Conservation (phyloP, 2,797 vertebrate genomes). For the Sebastes minor region DNA sequence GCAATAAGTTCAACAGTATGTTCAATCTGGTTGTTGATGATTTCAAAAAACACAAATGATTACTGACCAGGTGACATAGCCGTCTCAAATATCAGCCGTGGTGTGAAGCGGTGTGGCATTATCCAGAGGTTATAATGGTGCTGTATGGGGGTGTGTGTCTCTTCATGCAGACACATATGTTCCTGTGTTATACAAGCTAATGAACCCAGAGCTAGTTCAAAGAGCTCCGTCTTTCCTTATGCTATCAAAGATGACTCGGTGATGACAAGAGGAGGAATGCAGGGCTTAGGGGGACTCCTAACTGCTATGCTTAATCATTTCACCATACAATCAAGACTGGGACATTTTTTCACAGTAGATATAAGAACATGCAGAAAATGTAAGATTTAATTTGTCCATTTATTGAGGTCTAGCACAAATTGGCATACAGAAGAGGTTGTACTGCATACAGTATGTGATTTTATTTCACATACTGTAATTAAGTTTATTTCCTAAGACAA, state of each 20-base stretch:
- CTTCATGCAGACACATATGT: conserved; percentile 39
- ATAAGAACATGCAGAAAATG: background rate
- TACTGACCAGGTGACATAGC: background rate
- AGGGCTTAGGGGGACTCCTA: conserved; percentile 16
- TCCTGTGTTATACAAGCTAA: conserved; percentile 45
- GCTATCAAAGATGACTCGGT: conserved; percentile 39
- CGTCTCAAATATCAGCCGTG: background rate
- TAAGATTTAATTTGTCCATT: conserved; percentile 26
- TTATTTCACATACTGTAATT: background rate
- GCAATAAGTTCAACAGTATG: background rate
- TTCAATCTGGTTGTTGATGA: background rate
- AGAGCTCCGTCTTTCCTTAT: conserved; percentile 27
- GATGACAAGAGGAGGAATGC: conserved; percentile 24
- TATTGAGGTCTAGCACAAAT: conserved; percentile 57
- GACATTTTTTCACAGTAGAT: conserved; percentile 13
- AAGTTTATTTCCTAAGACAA: background rate
- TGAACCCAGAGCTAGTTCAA: conserved; percentile 46
- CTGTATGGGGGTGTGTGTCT: conserved; percentile 15
- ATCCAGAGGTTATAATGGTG: background rate
- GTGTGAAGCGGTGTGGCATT: background rate
- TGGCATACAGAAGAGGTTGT: conserved; percentile 7
- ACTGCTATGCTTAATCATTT: conserved; percentile 37
- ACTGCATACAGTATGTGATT: background rate
- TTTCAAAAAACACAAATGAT: background rate
- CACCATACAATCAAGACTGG: conserved; percentile 29